A percentile compares a stretch with the other conserved stretches of the same genome.
phyloP scores from a whole-genome alignment of 2,888 invertebrate genomes.

The Netelia inedita region DNA sequence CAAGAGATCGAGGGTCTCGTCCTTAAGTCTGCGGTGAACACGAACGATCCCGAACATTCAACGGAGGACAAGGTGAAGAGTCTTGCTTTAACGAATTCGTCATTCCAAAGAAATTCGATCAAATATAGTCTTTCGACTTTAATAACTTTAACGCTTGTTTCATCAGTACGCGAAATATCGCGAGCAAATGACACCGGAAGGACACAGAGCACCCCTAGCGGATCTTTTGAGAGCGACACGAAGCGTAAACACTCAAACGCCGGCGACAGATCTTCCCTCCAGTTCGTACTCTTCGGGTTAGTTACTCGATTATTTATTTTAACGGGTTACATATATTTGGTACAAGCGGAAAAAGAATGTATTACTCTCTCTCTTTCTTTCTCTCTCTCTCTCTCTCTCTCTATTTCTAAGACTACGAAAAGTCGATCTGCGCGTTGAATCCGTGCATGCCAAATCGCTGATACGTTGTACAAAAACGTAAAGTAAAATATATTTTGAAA shows the following conservation, averaged over 20 bases:
- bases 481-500: not conserved
- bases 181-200: constrained; percentile 92
- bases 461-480: not conserved
- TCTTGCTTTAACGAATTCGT: not conserved
- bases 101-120: no score
- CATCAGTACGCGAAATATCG: constrained; percentile 83
- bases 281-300: constrained; percentile 91
- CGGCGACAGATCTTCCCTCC: constrained; percentile 89
- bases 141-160: constrained; percentile 43
- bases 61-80: constrained; percentile 88
- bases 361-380: constrained; percentile 11
- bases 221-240: constrained; percentile 90
- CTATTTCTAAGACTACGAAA: constrained; percentile 35
- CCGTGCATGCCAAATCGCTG: constrained; percentile 34
- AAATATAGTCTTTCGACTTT: not conserved
- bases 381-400: constrained; percentile 34
- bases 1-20: constrained; percentile 94
- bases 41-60: constrained; percentile 83
- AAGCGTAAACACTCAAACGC: constrained; percentile 95
- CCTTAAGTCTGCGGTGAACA: constrained; percentile 85
- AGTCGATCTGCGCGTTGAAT: not conserved
- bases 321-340: not conserved
- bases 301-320: not conserved
- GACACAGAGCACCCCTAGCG: constrained; percentile 93
- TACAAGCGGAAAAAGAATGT: not conserved